Conservation (phyloP, 2,888 invertebrate species). For the Cephus sareptanus region DNA sequence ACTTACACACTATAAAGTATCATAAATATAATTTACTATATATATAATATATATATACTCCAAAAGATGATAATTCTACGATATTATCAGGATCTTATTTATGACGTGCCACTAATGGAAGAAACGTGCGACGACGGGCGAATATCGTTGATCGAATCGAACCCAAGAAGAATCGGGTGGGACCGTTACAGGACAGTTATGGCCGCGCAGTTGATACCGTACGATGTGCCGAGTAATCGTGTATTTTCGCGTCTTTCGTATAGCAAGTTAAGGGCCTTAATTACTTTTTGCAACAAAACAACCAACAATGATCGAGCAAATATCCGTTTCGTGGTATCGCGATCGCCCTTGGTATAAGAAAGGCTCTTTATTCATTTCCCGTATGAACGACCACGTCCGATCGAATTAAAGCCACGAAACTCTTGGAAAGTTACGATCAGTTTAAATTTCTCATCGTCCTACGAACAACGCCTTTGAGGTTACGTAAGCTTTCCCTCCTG, state of each 20-base stretch:
- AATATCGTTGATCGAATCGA: conserved; percentile 40
- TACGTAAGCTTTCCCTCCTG: neutral
- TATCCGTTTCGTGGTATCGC: neutral
- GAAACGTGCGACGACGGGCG: conserved; percentile 51
- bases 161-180: conserved; percentile 2
- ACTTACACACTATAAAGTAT: neutral
- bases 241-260: neutral
- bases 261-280: neutral
- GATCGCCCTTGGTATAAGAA: neutral
- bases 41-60: neutral
- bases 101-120: conserved; percentile 52
- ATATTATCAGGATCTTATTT: conserved; percentile 48
- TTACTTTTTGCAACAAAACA: neutral
- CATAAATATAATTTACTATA: neutral
- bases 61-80: conserved; percentile 38
- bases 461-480: neutral
- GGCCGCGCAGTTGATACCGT: neutral
- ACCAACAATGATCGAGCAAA: neutral
- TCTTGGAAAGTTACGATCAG: neutral
- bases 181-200: conserved; percentile 1
- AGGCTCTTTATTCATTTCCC: neutral
- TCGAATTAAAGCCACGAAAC: neutral
- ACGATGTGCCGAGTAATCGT: neutral
- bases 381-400: neutral
- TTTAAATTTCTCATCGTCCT: neutral